phyloP scores from a whole-genome alignment of 2,888 invertebrate genomes.

The Andrena chrysosceles region DNA sequence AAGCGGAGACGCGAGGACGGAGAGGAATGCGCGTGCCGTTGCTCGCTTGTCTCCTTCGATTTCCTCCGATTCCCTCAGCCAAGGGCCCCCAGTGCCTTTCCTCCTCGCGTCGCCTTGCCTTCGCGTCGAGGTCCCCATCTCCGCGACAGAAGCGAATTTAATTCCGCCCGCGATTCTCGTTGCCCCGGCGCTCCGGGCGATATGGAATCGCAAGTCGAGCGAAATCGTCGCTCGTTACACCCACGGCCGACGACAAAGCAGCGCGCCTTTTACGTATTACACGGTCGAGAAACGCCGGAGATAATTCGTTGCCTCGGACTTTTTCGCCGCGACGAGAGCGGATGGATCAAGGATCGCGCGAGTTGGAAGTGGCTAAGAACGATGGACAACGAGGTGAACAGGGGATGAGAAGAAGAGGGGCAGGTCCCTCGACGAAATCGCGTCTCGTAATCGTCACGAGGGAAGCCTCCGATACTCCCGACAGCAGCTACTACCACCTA shows the following conservation, averaged over 20 bases:
- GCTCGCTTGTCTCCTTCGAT: slow-evolving; percentile 28
- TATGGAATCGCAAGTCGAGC: slow-evolving; percentile 26
- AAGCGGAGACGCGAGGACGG: slow-evolving; percentile 64
- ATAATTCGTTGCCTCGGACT: background rate
- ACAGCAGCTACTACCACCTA: slow-evolving; percentile 36
- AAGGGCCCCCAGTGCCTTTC: background rate
- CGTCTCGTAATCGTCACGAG: background rate
- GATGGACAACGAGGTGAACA: no score
- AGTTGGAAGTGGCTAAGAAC: no score
- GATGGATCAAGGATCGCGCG: background rate
- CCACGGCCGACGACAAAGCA: slow-evolving; percentile 71
- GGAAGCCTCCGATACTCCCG: background rate
- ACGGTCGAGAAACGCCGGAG: slow-evolving; percentile 10
- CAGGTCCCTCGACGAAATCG: background rate
- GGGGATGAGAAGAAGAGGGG: no score
- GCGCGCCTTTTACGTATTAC: slow-evolving; percentile 38
- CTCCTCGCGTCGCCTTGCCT: slow-evolving; percentile 27
- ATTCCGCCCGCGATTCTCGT: slow-evolving; percentile 25
- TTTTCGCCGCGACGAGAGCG: background rate
- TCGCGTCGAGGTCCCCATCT: slow-evolving; percentile 52
- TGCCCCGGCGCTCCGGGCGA: slow-evolving; percentile 16
- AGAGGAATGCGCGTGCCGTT: slow-evolving; percentile 29
- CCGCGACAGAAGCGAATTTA: slow-evolving; percentile 39
- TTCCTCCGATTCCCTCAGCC: slow-evolving; percentile 21
- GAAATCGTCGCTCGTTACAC: slow-evolving; percentile 13